Base-by-base conservation (phyloP, 2,113 vertebrate genomes). In the Amphilophus citrinellus region DNA sequence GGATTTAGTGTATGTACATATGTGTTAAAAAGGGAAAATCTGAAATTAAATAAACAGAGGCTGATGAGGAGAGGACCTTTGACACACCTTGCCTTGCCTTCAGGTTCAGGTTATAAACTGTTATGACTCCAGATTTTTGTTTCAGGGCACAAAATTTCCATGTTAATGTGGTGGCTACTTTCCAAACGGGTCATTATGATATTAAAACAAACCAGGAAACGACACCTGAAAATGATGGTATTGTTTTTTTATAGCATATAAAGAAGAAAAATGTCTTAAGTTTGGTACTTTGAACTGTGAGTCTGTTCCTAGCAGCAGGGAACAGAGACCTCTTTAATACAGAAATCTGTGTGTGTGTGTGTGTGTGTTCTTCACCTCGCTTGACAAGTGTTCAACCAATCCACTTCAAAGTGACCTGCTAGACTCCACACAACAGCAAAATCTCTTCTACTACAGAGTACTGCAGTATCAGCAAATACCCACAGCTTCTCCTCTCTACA, bases 1-100 rank as follows among this genome's bases (percentile, higher is more conserved):
- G 83, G 84, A 87, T 88, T 85, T 86, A 44, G 35, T 75, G 35
- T 63, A 84, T 92, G 56, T 80, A 83, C 76, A 56, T 42, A n/a
- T 75, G 47, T 61, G 56, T 14, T 17, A 80, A 66, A 86, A 85
- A 83, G 30, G 68, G 83, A 84, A 93, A 90, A 84, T 92, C 68
- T 73, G 44, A 77, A 93, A 92, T 92, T 78, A 93, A 94, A 94
- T 92, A 94, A 96, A 93, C 93, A 93, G 50, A 83, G 27, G 77
- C 56, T 91, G 92, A 93, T 94, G 96, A 96, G 95, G 92, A 95
- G 94, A 83, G 86, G 87, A 62, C 27, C 77, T 65, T 56, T 73
- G 47, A 73, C 68, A 73, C 56, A 32, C 76, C 76, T 61, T 50
- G 61, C 47, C 78, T 87, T 8, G 75, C 59, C 62, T 65, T 42